These are phyloP conservation scores for Podotricha telesiphe DNA, from an alignment of 2,888 invertebrate genomes.

Conservation along the genomic window DNA sequence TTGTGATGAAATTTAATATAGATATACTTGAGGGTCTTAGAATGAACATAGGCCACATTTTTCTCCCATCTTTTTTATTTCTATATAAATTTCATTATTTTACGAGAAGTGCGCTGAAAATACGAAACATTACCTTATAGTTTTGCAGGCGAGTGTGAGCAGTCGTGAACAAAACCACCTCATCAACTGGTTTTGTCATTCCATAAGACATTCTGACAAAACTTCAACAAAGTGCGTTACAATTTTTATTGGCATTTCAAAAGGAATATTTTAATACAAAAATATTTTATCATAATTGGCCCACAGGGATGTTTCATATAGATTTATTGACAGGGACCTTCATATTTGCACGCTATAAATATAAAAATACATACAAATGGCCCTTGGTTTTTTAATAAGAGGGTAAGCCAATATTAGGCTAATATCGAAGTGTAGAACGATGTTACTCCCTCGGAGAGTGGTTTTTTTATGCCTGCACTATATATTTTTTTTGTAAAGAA, in stretches of 20 bases:
- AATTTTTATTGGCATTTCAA: slow-evolving; percentile 28
- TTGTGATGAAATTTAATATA: too few species aligned
- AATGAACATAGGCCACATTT: too few species aligned
- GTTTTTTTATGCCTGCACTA: slow-evolving; percentile 61
- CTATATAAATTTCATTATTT: too few species aligned
- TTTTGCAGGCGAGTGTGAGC: too few species aligned
- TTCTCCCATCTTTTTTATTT: too few species aligned
- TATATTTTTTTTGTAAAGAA: neutral
- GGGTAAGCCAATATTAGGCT: slow-evolving; percentile 80
- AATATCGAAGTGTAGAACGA: slow-evolving; percentile 82
- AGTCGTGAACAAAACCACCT: too few species aligned
- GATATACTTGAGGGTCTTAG: too few species aligned
- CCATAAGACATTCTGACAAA: neutral
- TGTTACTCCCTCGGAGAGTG: slow-evolving; percentile 71
- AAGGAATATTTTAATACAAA: slow-evolving; percentile 44
- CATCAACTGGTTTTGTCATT: too few species aligned
- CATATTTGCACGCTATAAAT: slow-evolving; percentile 54
- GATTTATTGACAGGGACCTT: slow-evolving; percentile 68
- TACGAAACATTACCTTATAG: too few species aligned
- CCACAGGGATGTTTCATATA: slow-evolving; percentile 63
- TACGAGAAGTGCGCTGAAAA: too few species aligned
- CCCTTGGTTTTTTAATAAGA: slow-evolving; percentile 81
- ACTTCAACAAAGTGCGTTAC: neutral
- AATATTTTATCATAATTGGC: slow-evolving; percentile 79
- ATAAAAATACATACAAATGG: slow-evolving; percentile 82